phyloP scores from a whole-genome alignment of 2,113 vertebrate genomes.

The Mesitornis unicolor region DNA sequence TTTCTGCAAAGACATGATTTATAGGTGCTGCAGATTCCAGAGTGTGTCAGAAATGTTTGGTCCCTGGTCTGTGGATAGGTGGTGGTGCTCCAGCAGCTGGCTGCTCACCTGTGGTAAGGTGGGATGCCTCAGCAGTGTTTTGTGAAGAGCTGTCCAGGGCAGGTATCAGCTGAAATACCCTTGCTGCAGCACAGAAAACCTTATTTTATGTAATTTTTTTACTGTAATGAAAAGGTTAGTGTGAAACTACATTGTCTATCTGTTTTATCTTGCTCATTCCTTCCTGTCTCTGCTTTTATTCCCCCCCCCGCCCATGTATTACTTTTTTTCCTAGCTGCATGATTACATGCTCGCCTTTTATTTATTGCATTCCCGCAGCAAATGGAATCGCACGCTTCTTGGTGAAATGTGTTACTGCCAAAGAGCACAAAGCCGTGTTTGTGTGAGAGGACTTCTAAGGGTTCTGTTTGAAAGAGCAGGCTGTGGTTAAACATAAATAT shows the following conservation, averaged over 20 bases:
- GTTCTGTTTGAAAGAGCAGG: not conserved
- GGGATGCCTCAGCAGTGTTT: not conserved
- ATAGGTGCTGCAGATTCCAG: not conserved
- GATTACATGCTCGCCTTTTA: not conserved
- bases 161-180: not conserved
- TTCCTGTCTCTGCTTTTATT: not conserved
- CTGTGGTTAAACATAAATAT: not conserved
- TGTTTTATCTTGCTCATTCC: not conserved
- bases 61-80: not conserved
- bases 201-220: not conserved
- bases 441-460: not conserved
- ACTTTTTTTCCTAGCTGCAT: not conserved
- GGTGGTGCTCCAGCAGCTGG: not conserved
- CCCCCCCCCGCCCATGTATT: not conserved
- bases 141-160: not conserved
- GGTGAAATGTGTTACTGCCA: not conserved
- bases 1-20: not conserved
- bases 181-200: not conserved
- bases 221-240: not conserved
- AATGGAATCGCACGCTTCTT: not conserved
- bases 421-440: not conserved
- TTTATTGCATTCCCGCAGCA: not conserved
- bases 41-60: not conserved
- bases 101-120: not conserved
- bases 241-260: not conserved